Percentiles rank a stretch among this genome's conserved stretches.
Conservation (phyloP, 1,140 invertebrate species). For the honey bee (Apis mellifera) region DNA sequence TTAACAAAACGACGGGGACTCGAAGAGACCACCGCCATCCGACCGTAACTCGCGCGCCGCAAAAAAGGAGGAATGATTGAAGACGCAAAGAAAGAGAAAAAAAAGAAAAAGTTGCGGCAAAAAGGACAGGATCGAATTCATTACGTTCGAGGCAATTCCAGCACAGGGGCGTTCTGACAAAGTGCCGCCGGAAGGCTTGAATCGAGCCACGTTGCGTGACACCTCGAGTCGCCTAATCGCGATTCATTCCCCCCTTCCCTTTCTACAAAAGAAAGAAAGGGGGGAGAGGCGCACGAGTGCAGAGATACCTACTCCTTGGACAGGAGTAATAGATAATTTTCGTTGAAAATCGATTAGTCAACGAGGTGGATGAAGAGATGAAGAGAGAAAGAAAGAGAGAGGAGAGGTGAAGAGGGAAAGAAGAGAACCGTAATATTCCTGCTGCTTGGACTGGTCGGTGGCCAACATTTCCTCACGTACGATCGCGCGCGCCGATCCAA, state of each 20-base stretch:
- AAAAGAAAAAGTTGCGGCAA: neutral
- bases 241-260: neutral
- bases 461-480: slow-evolving; percentile 44
- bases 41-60: neutral
- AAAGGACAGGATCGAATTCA: neutral
- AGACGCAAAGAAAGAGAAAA: neutral
- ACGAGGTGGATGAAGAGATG: neutral
- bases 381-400: neutral
- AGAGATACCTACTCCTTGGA: slow-evolving; percentile 29
- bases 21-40: neutral
- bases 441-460: slow-evolving; percentile 9
- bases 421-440: slow-evolving; percentile 50
- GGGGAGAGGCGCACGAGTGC: neutral
- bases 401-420: neutral
- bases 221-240: slow-evolving; percentile 26
- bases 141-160: slow-evolving; percentile 1
- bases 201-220: slow-evolving; percentile 4
- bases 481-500: slow-evolving; percentile 9
- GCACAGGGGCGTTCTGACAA: neutral
- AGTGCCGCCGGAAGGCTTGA: neutral
- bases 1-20: neutral
- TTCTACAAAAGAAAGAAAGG: neutral
- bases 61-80: neutral
- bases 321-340: slow-evolving; percentile 18
- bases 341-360: slow-evolving; percentile 37